These are phyloP conservation scores for Zhuqinia jingwanae DNA, from an alignment of 2,888 invertebrate species.

Conservation along the genomic window DNA sequence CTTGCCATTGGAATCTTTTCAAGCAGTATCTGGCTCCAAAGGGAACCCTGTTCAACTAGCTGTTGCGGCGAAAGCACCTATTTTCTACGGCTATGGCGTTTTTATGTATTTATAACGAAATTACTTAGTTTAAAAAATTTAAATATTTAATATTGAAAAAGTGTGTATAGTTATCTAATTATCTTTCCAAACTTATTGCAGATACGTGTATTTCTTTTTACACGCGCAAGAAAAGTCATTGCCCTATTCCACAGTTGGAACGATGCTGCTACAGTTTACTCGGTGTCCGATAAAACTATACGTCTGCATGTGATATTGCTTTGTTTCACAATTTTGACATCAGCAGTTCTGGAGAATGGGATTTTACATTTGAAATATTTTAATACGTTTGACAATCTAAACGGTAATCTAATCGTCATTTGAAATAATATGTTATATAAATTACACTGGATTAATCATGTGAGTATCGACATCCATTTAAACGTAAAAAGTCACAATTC, in stretches of 20 bases:
- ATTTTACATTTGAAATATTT: slow-evolving; percentile 50
- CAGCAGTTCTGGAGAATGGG: slow-evolving; percentile 22
- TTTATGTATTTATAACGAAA: slow-evolving; percentile 13
- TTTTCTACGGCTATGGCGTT: slow-evolving; percentile 27
- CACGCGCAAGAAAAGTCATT: slow-evolving; percentile 1
- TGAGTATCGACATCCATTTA: too few relatives aligned
- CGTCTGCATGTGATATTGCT: neutral
- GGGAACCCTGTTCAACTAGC: slow-evolving; percentile 32
- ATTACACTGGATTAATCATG: too few relatives aligned
- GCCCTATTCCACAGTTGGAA: slow-evolving; percentile 15
- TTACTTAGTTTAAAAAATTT: too few relatives aligned
- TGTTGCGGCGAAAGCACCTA: slow-evolving; percentile 3
- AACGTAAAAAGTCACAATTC: too few relatives aligned
- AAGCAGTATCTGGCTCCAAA: neutral
- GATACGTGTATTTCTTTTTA: slow-evolving; percentile 30
- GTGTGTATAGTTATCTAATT: neutral
- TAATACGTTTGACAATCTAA: slow-evolving; percentile 25
- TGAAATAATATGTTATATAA: too few relatives aligned
- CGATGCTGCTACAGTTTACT: neutral
- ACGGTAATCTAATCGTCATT: neutral
- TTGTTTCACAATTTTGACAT: neutral
- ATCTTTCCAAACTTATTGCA: slow-evolving; percentile 3
- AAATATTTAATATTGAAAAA: slow-evolving; percentile 7
- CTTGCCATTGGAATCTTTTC: neutral
- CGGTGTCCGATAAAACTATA: neutral